Percentiles rank a stretch among this genome's conserved stretches.
These are phyloP conservation scores for Sparus aurata DNA, from an alignment of 2,797 vertebrate species.

Conservation along the genomic window DNA sequence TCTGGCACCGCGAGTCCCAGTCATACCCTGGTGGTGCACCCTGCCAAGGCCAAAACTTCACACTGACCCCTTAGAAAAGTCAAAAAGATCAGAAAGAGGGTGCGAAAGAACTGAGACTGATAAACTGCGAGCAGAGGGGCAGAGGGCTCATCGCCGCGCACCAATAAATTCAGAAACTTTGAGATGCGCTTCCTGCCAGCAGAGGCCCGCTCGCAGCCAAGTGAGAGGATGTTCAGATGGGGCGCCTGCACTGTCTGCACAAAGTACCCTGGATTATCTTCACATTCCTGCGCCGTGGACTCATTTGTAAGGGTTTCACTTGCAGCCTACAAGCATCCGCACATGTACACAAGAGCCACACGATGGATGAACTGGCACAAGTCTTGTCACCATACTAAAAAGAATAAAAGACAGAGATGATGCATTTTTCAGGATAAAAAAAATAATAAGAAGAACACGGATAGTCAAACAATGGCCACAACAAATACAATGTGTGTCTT, in stretches of 20 bases:
- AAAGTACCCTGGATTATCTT: constrained; percentile 71
- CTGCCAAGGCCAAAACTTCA: constrained; percentile 40
- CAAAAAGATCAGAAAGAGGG: constrained; percentile 25
- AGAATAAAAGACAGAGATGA: neutral
- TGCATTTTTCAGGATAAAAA: neutral
- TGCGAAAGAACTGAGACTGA: constrained; percentile 31
- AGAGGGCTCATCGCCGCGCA: constrained; percentile 20
- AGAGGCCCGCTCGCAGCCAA: constrained; percentile 34
- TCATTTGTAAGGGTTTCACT: constrained; percentile 48
- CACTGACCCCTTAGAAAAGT: constrained; percentile 15
- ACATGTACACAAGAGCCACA: neutral
- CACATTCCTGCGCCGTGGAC: constrained; percentile 72
- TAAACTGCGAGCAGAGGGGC: neutral
- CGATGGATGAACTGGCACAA: constrained; percentile 1
- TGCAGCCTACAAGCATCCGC: constrained; percentile 21
- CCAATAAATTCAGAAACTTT: constrained; percentile 56
- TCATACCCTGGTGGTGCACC: constrained; percentile 58
- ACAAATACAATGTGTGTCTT: neutral
- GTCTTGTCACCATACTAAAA: neutral
- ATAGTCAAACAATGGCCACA: neutral
- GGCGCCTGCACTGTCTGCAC: constrained; percentile 67
- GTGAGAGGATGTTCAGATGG: constrained; percentile 59
- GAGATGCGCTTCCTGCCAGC: constrained; percentile 57
- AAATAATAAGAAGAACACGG: neutral
- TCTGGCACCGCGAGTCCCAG: constrained; percentile 56